Conservation (phyloP, 2,797 vertebrate species). For the Spea hammondii region DNA sequence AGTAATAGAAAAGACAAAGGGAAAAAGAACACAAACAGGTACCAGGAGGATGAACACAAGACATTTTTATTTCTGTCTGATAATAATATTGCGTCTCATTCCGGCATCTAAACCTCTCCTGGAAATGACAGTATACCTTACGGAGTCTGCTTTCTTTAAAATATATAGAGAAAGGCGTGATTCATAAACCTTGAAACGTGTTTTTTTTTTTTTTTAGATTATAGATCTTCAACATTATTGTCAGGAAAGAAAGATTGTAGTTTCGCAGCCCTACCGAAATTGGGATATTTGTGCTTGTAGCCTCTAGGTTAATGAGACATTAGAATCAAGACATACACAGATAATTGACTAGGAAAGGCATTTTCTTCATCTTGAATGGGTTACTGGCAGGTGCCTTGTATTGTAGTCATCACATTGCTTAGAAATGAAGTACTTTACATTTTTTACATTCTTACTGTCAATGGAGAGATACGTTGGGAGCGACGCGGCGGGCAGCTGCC, state of each 20-base stretch:
- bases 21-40: too few relatives aligned
- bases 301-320: slow-evolving; percentile 12
- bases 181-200: slow-evolving; percentile 33
- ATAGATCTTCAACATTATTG: slow-evolving; percentile 41
- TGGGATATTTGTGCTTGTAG: slow-evolving; percentile 2
- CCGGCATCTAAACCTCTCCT: too few relatives aligned
- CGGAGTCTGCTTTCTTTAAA: neutral
- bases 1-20: too few relatives aligned
- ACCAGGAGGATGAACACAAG: too few relatives aligned
- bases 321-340: slow-evolving; percentile 40
- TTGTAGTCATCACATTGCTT: slow-evolving; percentile 14
- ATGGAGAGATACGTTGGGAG: neutral
- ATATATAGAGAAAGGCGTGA: neutral
- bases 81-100: too few relatives aligned
- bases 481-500: too few relatives aligned
- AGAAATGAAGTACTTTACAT: slow-evolving; percentile 39
- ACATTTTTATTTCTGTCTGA: too few relatives aligned
- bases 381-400: slow-evolving; percentile 34
- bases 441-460: slow-evolving; percentile 12
- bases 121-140: too few relatives aligned
- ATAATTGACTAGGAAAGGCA: slow-evolving; percentile 34
- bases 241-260: slow-evolving; percentile 41
- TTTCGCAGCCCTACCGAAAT: slow-evolving; percentile 40
- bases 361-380: slow-evolving; percentile 38
- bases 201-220: slow-evolving; percentile 38